These are phyloP conservation scores for Sorex araneus DNA, from an alignment of 2,113 vertebrate genomes.

Conservation along the genomic window DNA sequence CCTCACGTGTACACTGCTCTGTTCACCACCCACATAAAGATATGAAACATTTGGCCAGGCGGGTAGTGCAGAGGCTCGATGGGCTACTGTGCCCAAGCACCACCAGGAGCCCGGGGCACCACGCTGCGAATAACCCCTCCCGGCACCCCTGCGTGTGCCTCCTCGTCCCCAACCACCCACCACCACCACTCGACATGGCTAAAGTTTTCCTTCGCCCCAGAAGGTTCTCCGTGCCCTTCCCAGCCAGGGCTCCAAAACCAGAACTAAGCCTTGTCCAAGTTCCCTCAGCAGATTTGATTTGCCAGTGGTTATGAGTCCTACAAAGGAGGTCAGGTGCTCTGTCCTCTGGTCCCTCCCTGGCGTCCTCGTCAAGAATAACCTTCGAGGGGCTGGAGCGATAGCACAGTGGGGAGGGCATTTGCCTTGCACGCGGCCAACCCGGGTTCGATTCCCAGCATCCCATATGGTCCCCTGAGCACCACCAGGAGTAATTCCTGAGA, in stretches of 20 bases:
- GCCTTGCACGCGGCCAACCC: too few species aligned
- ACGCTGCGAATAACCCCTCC: too few species aligned
- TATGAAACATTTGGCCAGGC: not conserved
- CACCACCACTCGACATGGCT: too few species aligned
- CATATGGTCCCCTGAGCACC: too few species aligned
- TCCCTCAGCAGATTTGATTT: not conserved
- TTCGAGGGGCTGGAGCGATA: too few species aligned
- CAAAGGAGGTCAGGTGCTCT: not conserved
- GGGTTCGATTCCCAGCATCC: too few species aligned
- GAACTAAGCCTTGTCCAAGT: not conserved
- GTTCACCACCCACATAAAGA: not conserved
- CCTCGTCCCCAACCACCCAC: too few species aligned
- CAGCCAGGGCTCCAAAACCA: not conserved
- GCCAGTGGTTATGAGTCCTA: not conserved
- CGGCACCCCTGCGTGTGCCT: too few species aligned
- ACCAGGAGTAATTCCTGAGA: too few species aligned
- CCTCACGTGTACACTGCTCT: not conserved
- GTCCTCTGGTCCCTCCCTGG: not conserved
- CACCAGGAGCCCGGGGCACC: too few species aligned
- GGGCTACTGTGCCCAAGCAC: not conserved
- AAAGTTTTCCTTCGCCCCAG: not conserved
- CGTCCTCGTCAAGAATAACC: not conserved
- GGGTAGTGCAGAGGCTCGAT: too few species aligned
- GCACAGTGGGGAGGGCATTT: too few species aligned
- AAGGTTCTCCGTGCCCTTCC: not conserved